Evolutionary conservation across 2,888 invertebrate species (phyloP).

Genomic region (Limnephilus auricula): DNA sequence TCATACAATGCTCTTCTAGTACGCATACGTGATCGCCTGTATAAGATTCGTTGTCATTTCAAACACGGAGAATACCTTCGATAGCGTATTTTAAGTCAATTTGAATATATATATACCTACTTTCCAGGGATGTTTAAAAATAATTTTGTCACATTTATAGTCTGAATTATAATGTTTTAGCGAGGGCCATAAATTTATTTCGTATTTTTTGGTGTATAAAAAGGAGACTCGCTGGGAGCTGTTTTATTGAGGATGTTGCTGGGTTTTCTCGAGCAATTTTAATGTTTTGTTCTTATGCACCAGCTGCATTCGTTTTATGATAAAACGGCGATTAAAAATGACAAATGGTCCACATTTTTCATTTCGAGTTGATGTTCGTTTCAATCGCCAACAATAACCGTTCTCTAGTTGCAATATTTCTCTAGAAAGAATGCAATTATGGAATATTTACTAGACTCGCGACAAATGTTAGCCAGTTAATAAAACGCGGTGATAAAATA

Average conservation of each 20-base stretch:
- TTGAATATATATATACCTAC: background rate
- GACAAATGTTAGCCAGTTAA: slow-evolving; percentile 24
- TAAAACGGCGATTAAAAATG: slow-evolving; percentile 2
- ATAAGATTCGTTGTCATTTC: background rate
- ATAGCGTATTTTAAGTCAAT: background rate
- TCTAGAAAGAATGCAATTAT: slow-evolving; percentile 7
- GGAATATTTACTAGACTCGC: slow-evolving; percentile 29
- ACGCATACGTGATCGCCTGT: background rate
- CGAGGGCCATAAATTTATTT: background rate
- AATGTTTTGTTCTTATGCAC: background rate
- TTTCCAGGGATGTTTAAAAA: too few relatives aligned
- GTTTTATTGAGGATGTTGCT: background rate
- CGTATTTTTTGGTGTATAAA: too few relatives aligned
- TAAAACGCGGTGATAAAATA: background rate
- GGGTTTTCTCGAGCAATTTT: background rate
- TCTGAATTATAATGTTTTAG: background rate
- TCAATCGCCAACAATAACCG: background rate
- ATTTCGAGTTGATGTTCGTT: background rate
- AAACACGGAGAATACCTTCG: background rate
- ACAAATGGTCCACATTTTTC: background rate
- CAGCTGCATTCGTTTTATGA: background rate
- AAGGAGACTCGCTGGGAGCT: background rate
- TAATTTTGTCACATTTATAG: background rate
- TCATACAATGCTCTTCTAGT: background rate
- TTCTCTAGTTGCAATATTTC: background rate